Evolutionary conservation across 2,797 vertebrate species (phyloP).

Genomic region (Scolopax bukidnonensis): DNA sequence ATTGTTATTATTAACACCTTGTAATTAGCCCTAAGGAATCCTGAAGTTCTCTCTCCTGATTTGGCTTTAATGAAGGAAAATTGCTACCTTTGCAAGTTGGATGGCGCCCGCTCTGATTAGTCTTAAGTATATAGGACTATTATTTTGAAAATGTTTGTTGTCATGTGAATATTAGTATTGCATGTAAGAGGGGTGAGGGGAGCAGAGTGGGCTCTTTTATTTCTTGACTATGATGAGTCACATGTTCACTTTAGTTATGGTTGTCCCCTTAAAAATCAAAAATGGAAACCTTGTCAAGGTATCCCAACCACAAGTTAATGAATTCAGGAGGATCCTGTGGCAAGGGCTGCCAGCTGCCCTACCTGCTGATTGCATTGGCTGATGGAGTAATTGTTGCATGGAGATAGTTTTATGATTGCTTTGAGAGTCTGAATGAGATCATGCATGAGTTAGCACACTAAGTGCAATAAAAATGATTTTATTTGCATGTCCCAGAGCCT

Average conservation of each 20-base stretch:
- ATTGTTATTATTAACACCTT: conserved; percentile 99
- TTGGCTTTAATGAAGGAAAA: conserved; percentile 98
- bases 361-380: conserved; percentile 62
- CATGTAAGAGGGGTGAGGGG: conserved; percentile 44
- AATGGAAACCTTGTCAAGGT: conserved; percentile 31
- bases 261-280: conserved; percentile 39
- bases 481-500: conserved; percentile 74
- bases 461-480: conserved; percentile 75
- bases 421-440: conserved; percentile 72
- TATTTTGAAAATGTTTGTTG: conserved; percentile 87
- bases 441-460: conserved; percentile 72
- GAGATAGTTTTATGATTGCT: conserved; percentile 73
- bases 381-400: conserved; percentile 64
- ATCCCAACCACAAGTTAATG: conserved; percentile 17
- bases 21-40: conserved; percentile 98
- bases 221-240: conserved; percentile 42
- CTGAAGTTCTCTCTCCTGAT: conserved; percentile 95
- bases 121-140: conserved; percentile 87
- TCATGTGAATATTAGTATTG: conserved; percentile 82
- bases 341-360: conserved; percentile 38
- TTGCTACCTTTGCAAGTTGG: conserved; percentile 96
- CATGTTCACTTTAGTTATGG: conserved; percentile 19
- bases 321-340: conserved; percentile 56
- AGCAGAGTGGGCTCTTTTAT: neutral
- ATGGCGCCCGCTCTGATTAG: conserved; percentile 97